These are phyloP conservation scores for Tribolium madens DNA, from an alignment of 1,140 invertebrate species.

Conservation along the genomic window DNA sequence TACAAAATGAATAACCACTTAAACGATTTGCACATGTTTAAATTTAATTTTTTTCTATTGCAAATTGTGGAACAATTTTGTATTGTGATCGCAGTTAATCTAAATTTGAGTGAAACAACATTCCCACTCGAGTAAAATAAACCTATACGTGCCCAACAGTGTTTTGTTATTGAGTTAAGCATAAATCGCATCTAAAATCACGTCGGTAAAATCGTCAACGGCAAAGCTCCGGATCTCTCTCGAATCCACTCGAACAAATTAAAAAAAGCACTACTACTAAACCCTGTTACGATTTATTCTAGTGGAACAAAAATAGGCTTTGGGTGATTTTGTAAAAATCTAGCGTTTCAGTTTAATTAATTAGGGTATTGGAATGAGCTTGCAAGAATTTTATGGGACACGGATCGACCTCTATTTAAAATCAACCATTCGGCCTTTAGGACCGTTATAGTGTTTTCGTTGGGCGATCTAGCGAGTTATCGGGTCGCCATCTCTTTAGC, in stretches of 20 bases:
- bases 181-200: neutral
- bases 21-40: neutral
- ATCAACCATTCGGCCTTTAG: conserved; percentile 6
- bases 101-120: neutral
- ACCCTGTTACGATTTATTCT: conserved; percentile 8
- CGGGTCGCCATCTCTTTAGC: conserved; percentile 44
- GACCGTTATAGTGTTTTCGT: conserved; percentile 19
- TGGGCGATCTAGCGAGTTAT: conserved; percentile 31
- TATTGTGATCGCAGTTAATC: neutral
- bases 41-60: neutral
- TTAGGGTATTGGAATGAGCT: neutral
- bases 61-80: neutral
- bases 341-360: conserved; percentile 1
- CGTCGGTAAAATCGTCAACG: neutral
- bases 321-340: conserved; percentile 30
- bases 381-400: conserved; percentile 11
- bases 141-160: neutral
- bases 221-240: neutral
- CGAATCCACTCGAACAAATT: neutral
- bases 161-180: neutral
- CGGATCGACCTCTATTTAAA: neutral
- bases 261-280: neutral
- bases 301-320: conserved; percentile 12
- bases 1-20: neutral
- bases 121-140: neutral